Percentiles rank a stretch among this genome's conserved stretches.
Evolutionary conservation across 2,888 invertebrate species (phyloP).

Genomic region (Holacanthella duospinosa): DNA sequence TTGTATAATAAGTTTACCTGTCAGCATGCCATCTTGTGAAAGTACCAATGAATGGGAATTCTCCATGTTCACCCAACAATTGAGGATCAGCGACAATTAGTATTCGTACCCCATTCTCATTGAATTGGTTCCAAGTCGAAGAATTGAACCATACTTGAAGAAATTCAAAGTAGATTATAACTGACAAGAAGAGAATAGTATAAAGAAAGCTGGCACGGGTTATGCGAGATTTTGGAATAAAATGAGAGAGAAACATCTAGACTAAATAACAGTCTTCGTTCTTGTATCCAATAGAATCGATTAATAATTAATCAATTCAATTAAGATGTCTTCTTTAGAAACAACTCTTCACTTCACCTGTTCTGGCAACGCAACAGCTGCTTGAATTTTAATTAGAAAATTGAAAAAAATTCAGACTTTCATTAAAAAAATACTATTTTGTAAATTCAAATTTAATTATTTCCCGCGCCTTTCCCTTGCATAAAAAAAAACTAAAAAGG

Average conservation of each 20-base stretch:
- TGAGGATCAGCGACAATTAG: conserved; percentile 84
- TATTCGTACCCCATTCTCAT: conserved; percentile 44
- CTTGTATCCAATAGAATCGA: not conserved
- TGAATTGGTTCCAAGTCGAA: not conserved
- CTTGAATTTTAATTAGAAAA: too few relatives aligned
- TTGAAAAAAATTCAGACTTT: too few relatives aligned
- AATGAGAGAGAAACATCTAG: not conserved
- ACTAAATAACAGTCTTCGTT: not conserved
- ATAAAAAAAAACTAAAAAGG: too few relatives aligned
- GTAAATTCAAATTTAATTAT: not conserved
- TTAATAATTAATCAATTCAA: not conserved
- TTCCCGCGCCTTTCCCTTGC: too few relatives aligned
- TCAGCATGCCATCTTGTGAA: conserved; percentile 80
- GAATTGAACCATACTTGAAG: not conserved
- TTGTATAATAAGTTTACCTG: conserved; percentile 48
- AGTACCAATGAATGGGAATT: conserved; percentile 54
- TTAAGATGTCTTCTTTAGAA: too few relatives aligned
- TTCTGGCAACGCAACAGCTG: too few relatives aligned
- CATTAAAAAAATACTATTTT: not conserved
- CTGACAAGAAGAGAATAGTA: not conserved
- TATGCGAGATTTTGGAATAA: not conserved
- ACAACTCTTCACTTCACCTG: too few relatives aligned
- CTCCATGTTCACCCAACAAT: conserved; percentile 70
- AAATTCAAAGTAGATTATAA: not conserved
- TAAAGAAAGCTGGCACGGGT: not conserved